phyloP scores from a whole-genome alignment of 2,113 vertebrate species.

The Pituophis catenifer region DNA sequence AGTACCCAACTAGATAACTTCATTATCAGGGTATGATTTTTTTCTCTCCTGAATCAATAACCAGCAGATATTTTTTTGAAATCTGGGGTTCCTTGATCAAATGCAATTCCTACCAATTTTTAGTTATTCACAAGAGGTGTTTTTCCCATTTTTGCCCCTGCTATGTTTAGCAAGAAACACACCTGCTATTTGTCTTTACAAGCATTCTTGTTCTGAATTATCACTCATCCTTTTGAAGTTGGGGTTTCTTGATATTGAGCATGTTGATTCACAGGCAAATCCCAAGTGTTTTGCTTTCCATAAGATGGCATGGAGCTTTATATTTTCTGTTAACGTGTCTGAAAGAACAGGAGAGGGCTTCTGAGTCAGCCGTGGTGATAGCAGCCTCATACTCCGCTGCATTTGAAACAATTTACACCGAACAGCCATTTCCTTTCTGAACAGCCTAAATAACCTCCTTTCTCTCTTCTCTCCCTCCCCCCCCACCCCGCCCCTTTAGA shows the following conservation, averaged over 20 bases:
- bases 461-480: neutral
- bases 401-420: neutral
- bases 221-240: neutral
- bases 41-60: neutral
- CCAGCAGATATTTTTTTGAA: neutral
- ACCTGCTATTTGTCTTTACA: neutral
- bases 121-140: neutral
- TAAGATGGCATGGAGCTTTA: neutral
- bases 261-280: neutral
- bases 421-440: slow-evolving; percentile 4
- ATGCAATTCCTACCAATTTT: neutral
- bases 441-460: neutral
- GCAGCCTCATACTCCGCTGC: neutral
- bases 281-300: neutral
- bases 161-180: neutral
- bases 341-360: neutral
- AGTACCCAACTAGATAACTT: neutral
- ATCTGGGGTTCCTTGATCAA: neutral
- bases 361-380: neutral
- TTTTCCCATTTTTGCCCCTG: neutral
- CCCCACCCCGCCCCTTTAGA: neutral
- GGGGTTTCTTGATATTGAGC: neutral
- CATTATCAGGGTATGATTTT: neutral
- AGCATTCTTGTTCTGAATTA: neutral
- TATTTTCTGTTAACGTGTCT: neutral